Base-by-base conservation (phyloP, 1,140 invertebrate genomes). In the Chelonus insularis region DNA sequence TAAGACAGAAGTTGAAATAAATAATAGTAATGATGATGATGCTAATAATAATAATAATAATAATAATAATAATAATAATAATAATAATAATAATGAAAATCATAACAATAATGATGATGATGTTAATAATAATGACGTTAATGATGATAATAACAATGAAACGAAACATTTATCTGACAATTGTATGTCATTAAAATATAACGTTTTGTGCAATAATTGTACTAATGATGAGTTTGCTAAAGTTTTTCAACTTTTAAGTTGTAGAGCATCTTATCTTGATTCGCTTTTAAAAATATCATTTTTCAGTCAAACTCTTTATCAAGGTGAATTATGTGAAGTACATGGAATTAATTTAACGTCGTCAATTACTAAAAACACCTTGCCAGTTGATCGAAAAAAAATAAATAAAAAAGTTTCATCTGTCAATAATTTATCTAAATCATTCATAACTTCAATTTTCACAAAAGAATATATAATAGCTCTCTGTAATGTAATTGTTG, bases 401-500 rank as follows among this genome's bases (percentile, higher is more conserved):
- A 23, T 5, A 34, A 1, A 14, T 14, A 18, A n/a, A 12, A 43
- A 57, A 51, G 82, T 68, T 71, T 73, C 50, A 70, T 66, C 25
- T 62, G 52, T 65, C 3, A 68, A 61, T 59, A 52, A 72, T 63
- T 39, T 65, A 11, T 57, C 64, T 21, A 57, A 63, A 0, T 82
- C 78, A 52, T 86, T 86, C 67, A 82, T 86, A 66, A 76, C 85
- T 4, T 83, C 83, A 62, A 73, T 91, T 62, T 86, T 91, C 68
- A 81, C 86, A 9, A 68, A 82, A 1, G 86, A 87, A 64, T 90
- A 90, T 70, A 75, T 92, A 51, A 85, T 89, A 8, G 89, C 90
- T n/a, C 77, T 93, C 39, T 94, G 91, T 73, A 91, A 91, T 72
- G 81, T 87, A 34, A 72, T 90, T 16, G 88, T 87, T 2, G 84